Conservation (phyloP, 2,797 vertebrate species). For the Cetoscarus ocellatus region DNA sequence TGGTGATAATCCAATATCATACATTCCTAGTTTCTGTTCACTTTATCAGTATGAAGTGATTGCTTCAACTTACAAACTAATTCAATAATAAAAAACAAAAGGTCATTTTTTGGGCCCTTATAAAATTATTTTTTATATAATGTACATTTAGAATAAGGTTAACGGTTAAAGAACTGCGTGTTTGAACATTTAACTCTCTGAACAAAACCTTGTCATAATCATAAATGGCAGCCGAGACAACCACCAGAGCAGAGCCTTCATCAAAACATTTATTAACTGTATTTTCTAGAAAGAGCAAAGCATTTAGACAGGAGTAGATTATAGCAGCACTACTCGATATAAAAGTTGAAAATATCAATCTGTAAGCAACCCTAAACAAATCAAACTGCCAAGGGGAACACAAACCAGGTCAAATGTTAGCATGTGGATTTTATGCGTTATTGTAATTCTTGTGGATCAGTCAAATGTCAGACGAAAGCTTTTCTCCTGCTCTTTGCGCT, state of each 20-base stretch:
- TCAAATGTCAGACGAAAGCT: conserved; percentile 92
- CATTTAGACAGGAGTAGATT: conserved; percentile 40
- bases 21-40: no score
- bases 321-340: conserved; percentile 13
- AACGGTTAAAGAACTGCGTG: no score
- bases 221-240: not conserved
- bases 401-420: conserved; percentile 3
- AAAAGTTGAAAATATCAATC: conserved; percentile 57
- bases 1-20: no score
- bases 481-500: conserved; percentile 95
- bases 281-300: conserved; percentile 41
- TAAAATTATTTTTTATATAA: no score
- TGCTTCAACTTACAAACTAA: no score
- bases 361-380: conserved; percentile 11
- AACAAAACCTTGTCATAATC: not conserved
- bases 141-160: no score
- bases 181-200: not conserved
- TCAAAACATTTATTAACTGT: conserved; percentile 57
- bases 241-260: conserved; percentile 5
- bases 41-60: no score
- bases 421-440: conserved; percentile 3
- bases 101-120: no score
- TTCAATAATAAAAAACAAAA: no score
- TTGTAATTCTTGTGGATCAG: conserved; percentile 54
- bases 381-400: not conserved